These are phyloP conservation scores for Halcyon malimbica DNA, from an alignment of 2,113 vertebrate species.

Conservation along the genomic window DNA sequence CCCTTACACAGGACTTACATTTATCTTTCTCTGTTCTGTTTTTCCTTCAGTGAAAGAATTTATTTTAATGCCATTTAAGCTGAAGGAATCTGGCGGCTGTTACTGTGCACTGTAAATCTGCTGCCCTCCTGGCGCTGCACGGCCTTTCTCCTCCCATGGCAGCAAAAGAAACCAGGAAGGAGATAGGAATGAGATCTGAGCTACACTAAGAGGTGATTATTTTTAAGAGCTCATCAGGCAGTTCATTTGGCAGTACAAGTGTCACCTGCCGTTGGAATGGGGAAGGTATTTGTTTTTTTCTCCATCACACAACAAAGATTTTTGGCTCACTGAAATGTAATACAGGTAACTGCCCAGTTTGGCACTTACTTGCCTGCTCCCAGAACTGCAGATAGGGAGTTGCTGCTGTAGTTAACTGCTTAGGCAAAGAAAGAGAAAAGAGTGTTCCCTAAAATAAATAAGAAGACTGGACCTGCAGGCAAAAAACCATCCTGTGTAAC, in stretches of 20 bases:
- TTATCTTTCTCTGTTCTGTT: background rate
- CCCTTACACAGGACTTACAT: background rate
- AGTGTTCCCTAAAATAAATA: background rate
- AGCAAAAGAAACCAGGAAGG: background rate
- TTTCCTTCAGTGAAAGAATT: background rate
- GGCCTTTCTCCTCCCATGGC: background rate
- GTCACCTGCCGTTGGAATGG: background rate
- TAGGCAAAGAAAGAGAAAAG: background rate
- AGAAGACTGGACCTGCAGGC: background rate
- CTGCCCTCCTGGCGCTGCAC: background rate
- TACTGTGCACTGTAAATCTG: background rate
- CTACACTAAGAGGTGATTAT: background rate
- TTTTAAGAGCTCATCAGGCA: background rate
- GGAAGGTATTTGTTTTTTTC: background rate
- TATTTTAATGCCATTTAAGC: conserved; percentile 12
- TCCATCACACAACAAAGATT: background rate
- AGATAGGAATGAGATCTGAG: background rate
- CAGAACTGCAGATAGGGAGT: background rate
- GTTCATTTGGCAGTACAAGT: background rate
- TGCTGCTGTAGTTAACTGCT: background rate
- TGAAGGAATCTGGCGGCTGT: background rate
- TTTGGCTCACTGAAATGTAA: background rate
- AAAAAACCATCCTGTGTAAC: background rate
- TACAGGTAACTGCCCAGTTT: background rate
- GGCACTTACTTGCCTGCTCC: background rate